phyloP scores from a whole-genome alignment of 1,140 invertebrate genomes.

The Sarcophaga bullata region DNA sequence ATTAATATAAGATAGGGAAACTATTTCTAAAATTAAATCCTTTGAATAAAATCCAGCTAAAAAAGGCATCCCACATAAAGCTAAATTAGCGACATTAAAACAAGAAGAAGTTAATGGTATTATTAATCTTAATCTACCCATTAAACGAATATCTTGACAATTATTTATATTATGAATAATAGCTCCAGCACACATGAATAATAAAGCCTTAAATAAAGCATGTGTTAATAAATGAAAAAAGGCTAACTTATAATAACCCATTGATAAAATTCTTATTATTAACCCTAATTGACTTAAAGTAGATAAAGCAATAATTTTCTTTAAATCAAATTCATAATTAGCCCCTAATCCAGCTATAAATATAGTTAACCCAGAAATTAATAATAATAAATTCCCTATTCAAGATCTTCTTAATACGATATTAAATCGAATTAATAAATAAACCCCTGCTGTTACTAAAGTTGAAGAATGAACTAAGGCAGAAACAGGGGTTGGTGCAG shows the following conservation, averaged over 20 bases:
- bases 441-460: conserved; percentile 77
- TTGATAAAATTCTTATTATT: conserved; percentile 71
- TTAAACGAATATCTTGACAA: conserved; percentile 73
- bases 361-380: conserved; percentile 69
- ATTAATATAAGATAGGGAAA: conserved; percentile 67
- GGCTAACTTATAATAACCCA: conserved; percentile 66
- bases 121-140: conserved; percentile 64
- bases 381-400: conserved; percentile 65
- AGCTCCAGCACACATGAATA: conserved; percentile 72
- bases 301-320: conserved; percentile 78
- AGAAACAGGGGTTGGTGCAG: conserved; percentile 76
- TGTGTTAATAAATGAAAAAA: conserved; percentile 75
- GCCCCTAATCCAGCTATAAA: conserved; percentile 71
- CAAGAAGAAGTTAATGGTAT: conserved; percentile 66
- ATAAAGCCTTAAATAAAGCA: conserved; percentile 74
- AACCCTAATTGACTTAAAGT: conserved; percentile 76
- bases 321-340: conserved; percentile 74
- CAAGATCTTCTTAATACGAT: conserved; percentile 57
- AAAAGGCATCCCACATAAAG: conserved; percentile 71
- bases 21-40: conserved; percentile 71
- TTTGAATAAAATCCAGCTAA: conserved; percentile 73
- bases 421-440: conserved; percentile 76
- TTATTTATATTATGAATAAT: conserved; percentile 72
- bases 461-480: conserved; percentile 80
- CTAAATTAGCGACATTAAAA: conserved; percentile 69